phyloP scores from a whole-genome alignment of 2,113 vertebrate genomes.

The Brienomyrus brachyistius region DNA sequence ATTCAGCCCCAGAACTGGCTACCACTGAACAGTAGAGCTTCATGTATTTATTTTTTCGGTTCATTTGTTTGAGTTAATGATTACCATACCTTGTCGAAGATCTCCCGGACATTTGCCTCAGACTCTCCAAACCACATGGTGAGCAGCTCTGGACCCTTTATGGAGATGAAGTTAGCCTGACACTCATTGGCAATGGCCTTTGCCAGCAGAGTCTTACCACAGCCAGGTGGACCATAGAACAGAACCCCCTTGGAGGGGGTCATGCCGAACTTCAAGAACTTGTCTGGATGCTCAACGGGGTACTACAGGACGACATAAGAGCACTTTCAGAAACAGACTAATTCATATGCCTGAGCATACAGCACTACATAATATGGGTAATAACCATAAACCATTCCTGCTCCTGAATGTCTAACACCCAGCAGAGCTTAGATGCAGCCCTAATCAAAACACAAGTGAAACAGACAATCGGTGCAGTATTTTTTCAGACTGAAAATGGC shows the following conservation, averaged over 20 bases:
- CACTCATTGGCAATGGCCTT: constrained; percentile 98
- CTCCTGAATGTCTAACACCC: not conserved
- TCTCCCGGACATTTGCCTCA: constrained; percentile 95
- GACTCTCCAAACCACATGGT: constrained; percentile 99
- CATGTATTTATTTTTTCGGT: not conserved
- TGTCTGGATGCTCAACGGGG: constrained; percentile 97
- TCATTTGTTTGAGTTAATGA: not conserved
- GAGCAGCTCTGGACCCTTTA: constrained; percentile 94
- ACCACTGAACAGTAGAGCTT: not conserved
- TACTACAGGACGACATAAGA: constrained; percentile 59
- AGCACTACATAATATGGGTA: not conserved
- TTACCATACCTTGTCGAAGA: constrained; percentile 89
- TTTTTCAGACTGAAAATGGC: not conserved
- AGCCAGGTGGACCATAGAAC: constrained; percentile 95
- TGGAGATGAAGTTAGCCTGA: constrained; percentile 99
- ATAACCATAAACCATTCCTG: not conserved
- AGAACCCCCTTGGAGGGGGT: constrained; percentile 96
- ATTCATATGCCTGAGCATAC: not conserved
- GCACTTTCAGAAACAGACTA: not conserved
- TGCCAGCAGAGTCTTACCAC: constrained; percentile 94
- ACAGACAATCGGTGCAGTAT: not conserved
- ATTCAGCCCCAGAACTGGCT: not conserved
- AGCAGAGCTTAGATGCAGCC: not conserved
- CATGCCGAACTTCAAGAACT: constrained; percentile 99
- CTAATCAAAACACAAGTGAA: not conserved